These are phyloP conservation scores for Bombus vancouverensis DNA, from an alignment of 1,140 invertebrate species.

Conservation along the genomic window DNA sequence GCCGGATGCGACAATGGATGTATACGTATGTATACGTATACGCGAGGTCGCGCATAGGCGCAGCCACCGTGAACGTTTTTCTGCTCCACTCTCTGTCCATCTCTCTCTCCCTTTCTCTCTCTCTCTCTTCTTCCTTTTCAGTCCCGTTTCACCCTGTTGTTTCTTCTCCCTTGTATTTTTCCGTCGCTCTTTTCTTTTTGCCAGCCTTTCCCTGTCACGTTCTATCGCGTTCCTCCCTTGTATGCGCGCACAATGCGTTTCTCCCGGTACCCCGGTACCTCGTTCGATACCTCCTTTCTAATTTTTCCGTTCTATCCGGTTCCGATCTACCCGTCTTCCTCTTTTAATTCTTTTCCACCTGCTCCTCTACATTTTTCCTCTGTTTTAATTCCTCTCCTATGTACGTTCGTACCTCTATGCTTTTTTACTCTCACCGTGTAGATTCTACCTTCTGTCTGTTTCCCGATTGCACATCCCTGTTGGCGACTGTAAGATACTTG, in stretches of 20 bases:
- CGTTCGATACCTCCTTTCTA: slow-evolving; percentile 15
- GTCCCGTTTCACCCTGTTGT: not conserved
- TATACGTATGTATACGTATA: not conserved
- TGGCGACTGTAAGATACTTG: no score
- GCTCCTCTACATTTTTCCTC: not conserved
- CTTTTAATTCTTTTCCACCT: slow-evolving; percentile 9
- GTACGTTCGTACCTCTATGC: not conserved
- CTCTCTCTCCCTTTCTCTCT: not conserved
- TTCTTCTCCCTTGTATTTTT: not conserved
- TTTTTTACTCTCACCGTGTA: not conserved
- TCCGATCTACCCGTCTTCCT: not conserved
- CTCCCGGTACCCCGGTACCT: not conserved
- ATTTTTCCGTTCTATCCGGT: slow-evolving; percentile 1
- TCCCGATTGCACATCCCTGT: no score
- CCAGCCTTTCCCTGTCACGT: not conserved
- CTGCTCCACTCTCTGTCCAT: not conserved
- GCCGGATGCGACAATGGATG: slow-evolving; percentile 35
- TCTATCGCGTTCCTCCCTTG: not conserved
- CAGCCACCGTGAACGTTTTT: slow-evolving; percentile 1
- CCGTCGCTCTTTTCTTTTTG: not conserved
- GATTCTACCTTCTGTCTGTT: no score
- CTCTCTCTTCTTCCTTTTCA: not conserved
- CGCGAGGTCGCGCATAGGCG: slow-evolving; percentile 17
- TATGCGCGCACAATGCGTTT: not conserved
- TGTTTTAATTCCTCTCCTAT: not conserved